Evolutionary conservation across 2,888 invertebrate species (phyloP), one percentile per base, ranked within the genome.

Genomic region (Synergus laeviventris): DNA sequence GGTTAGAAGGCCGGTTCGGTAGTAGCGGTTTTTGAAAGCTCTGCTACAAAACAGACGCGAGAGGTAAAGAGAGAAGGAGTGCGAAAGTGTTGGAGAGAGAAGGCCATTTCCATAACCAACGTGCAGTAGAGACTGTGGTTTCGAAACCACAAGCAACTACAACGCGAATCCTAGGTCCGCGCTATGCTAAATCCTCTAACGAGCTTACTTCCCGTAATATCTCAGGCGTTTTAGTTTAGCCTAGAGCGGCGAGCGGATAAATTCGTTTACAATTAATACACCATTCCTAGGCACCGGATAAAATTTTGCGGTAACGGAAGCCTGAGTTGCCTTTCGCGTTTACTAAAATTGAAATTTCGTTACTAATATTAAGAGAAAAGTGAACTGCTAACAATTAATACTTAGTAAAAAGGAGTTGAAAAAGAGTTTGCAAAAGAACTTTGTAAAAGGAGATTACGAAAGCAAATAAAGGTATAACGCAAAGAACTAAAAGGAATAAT

Each of bases 201-300:
- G 87, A 90, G 90, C 89, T 90, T 89, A 89, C 87, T 87, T 89
- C 86, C 83, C 86, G 86, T 89, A 87, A 88, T 89, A 89, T 88
- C 86, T 86, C 80, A 84, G 82, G 84, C 86, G 86, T 87, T 88
- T 88, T 87, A 87, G 87, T 84, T 86, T 84, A 84, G 85, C 87
- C 84, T 78, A 83, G 83, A 84, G 84, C 84, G 84, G 83, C 84
- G 80, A 82, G 85, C 83, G 86, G 85, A 88, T 88, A 86, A 88
- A 88, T 87, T 88, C 87, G 86, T 88, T 86, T 87, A 85, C 88
- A 85, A 88, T 88, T 88, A 86, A 88, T 88, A 86, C 82, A 81
- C 83, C 80, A 82, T 79, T 81, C 83, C 81, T 79, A 75, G 77
- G 74, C 82, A 81, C 79, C 49, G 49, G 70, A 49, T 70, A 49